These are phyloP conservation scores for Clarias platycephalus DNA, from an alignment of 2,797 vertebrate genomes.

Conservation along the genomic window DNA sequence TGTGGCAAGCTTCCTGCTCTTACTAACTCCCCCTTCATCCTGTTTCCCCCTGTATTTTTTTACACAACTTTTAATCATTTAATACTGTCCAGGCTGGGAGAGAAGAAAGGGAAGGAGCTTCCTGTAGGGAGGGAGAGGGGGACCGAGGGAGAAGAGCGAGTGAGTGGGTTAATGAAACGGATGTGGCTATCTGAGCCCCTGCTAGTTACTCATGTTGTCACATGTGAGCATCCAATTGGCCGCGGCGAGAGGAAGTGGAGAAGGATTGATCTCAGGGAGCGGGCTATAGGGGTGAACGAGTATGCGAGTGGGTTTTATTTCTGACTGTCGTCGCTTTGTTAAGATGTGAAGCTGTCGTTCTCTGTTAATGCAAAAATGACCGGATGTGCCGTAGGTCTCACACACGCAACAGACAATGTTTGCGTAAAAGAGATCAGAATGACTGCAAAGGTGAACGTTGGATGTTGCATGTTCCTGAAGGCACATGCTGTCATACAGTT, in stretches of 20 bases:
- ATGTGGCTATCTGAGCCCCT: conserved; percentile 56
- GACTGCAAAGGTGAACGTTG: background rate
- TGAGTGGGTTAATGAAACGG: conserved; percentile 66
- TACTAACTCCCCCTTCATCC: conserved; percentile 48
- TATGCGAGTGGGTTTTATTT: conserved; percentile 13
- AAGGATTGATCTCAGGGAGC: conserved; percentile 20
- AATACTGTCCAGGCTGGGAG: conserved; percentile 59
- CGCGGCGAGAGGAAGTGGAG: conserved; percentile 30
- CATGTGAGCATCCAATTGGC: conserved; percentile 33
- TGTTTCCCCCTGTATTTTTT: conserved; percentile 67
- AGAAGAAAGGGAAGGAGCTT: conserved; percentile 59
- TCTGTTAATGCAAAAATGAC: background rate
- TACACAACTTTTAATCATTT: conserved; percentile 74
- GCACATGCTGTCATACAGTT: background rate
- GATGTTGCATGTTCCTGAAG: background rate
- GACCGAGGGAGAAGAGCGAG: conserved; percentile 61
- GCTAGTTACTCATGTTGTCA: conserved; percentile 52
- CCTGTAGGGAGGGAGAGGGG: conserved; percentile 67
- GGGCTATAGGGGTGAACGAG: conserved; percentile 8
- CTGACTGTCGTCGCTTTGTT: background rate
- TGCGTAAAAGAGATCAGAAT: background rate
- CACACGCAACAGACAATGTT: background rate
- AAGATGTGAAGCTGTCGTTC: background rate
- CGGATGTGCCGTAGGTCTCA: background rate
- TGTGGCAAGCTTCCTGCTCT: conserved; percentile 41